These are phyloP conservation scores for Penaeus japonicus DNA, from an alignment of 1,140 invertebrate species.

Conservation along the genomic window DNA sequence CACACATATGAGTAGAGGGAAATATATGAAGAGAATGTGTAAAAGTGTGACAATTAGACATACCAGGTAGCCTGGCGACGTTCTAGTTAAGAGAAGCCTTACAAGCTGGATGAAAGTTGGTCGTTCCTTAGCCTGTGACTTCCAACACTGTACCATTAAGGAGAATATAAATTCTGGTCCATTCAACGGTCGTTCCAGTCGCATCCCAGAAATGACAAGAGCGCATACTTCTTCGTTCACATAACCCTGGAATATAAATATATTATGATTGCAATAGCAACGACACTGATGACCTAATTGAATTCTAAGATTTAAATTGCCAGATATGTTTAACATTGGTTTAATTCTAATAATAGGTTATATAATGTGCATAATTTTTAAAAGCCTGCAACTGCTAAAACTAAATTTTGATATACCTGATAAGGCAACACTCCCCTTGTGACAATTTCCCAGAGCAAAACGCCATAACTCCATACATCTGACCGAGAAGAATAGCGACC, in stretches of 20 bases:
- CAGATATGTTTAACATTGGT: no score
- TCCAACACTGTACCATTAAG: slow-evolving; percentile 29
- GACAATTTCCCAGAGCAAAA: slow-evolving; percentile 36
- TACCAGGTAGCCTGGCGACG: background rate
- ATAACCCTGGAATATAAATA: background rate
- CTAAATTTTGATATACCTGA: background rate
- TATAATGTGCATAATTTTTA: background rate
- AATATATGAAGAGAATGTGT: no score
- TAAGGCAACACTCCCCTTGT: background rate
- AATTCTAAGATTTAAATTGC: background rate
- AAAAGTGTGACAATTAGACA: background rate
- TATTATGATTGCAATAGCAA: background rate
- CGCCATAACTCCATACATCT: slow-evolving; percentile 89
- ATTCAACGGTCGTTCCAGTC: background rate
- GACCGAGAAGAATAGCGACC: slow-evolving; percentile 89
- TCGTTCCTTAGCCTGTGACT: background rate
- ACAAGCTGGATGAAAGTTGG: slow-evolving; percentile 38
- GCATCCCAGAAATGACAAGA: background rate
- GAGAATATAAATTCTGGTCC: slow-evolving; percentile 16
- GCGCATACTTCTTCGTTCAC: background rate
- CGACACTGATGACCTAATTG: background rate
- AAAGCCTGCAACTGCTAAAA: background rate
- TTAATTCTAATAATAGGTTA: no score
- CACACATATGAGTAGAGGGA: no score
- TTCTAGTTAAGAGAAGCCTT: slow-evolving; percentile 14